Percentiles rank a stretch among this genome's conserved stretches.
These are phyloP conservation scores for Hoplodrina blanda DNA, from an alignment of 2,888 invertebrate genomes.

Conservation along the genomic window DNA sequence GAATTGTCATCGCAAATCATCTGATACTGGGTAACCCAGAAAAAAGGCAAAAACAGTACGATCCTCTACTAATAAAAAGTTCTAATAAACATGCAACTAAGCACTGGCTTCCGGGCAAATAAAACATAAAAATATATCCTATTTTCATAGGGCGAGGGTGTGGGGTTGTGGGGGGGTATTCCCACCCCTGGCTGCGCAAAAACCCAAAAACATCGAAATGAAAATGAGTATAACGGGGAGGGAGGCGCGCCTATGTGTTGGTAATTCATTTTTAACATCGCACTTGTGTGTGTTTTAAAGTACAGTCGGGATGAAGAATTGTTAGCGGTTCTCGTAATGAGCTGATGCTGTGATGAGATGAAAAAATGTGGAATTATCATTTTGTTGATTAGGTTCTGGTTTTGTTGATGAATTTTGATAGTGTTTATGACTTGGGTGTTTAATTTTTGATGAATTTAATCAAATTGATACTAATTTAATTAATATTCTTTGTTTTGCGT, in stretches of 20 bases:
- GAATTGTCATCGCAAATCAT: constrained; percentile 84
- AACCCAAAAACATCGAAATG: constrained; percentile 91
- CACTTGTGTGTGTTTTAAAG: constrained; percentile 90
- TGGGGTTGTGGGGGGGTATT: constrained; percentile 68
- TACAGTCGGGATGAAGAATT: constrained; percentile 77
- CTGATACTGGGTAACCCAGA: constrained; percentile 65
- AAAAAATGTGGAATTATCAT: background rate
- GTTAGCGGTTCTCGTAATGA: constrained; percentile 56
- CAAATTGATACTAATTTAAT: too few relatives aligned
- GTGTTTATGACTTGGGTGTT: background rate
- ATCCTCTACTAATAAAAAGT: constrained; percentile 90
- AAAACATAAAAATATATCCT: constrained; percentile 91
- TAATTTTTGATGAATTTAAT: background rate
- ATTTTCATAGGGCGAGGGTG: constrained; percentile 90
- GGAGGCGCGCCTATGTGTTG: constrained; percentile 83
- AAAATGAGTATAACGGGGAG: constrained; percentile 90
- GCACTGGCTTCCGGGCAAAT: constrained; percentile 90
- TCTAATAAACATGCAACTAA: constrained; percentile 91
- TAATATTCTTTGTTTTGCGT: too few relatives aligned
- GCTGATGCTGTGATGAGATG: constrained; percentile 48
- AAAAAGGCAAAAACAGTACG: constrained; percentile 80
- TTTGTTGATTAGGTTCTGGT: constrained; percentile 31
- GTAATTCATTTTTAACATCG: constrained; percentile 91
- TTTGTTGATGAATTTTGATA: background rate
- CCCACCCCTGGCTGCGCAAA: constrained; percentile 88